Percentiles rank a stretch among this genome's conserved stretches.
These are phyloP conservation scores for Tachypleus tridentatus DNA, from an alignment of 1,140 invertebrate genomes.

Conservation along the genomic window DNA sequence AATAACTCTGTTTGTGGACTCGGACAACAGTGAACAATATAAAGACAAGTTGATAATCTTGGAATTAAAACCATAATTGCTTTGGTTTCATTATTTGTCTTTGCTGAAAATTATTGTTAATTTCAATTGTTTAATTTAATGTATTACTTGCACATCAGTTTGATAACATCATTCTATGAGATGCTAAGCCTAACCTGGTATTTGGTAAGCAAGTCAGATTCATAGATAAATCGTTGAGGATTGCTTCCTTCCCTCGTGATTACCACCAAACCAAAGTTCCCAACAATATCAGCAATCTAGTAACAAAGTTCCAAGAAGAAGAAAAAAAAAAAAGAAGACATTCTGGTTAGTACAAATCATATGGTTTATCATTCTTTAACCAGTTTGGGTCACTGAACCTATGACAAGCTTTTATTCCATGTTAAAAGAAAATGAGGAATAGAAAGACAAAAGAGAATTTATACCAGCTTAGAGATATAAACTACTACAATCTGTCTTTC, in stretches of 20 bases:
- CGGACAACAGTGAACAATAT: not conserved
- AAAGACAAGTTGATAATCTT: not conserved
- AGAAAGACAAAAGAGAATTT: not conserved
- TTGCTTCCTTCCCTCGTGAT: constrained; percentile 73
- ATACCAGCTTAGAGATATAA: too few species aligned
- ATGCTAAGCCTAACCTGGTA: constrained; percentile 52
- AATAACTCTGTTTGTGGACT: not conserved
- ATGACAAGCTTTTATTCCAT: not conserved
- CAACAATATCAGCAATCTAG: constrained; percentile 77
- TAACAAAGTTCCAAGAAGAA: constrained; percentile 27
- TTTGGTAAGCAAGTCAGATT: constrained; percentile 76
- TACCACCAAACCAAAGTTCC: constrained; percentile 81
- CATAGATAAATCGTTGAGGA: constrained; percentile 80
- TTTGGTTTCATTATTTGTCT: too few species aligned
- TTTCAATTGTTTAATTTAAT: too few species aligned
- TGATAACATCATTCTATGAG: too few species aligned
- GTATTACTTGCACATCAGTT: too few species aligned
- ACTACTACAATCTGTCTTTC: too few species aligned
- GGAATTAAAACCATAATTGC: not conserved
- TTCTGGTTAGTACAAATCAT: too few species aligned
- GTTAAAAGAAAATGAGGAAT: not conserved
- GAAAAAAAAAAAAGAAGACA: too few species aligned
- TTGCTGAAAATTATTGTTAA: too few species aligned
- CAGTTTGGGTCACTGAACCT: too few species aligned
- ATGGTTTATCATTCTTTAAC: not conserved